Evolutionary conservation across 2,888 invertebrate species (phyloP), one percentile per base, ranked within the genome.

Genomic region (Perdita meconis): DNA sequence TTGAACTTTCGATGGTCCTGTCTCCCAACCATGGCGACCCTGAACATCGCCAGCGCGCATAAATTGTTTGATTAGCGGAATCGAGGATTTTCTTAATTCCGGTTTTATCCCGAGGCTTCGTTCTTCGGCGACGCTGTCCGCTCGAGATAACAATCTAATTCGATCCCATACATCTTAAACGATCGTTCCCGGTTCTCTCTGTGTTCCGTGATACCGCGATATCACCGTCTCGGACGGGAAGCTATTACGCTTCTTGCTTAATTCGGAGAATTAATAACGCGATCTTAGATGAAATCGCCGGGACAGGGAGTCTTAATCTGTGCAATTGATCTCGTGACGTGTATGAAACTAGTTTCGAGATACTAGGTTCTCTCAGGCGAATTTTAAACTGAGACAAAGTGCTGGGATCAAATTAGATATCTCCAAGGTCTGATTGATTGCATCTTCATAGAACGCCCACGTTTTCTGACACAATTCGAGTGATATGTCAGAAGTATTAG

Each of bases 41-140:
- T 44, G 19, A 30, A 30, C 44, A 1, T 8, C 19, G 22, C 10
- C 19, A 10, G 8, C 36, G n/a, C 34, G 24, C 24, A 30, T 30
- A 40, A 61, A 68, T 8, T n/a, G 40, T 56, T 61, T 50, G 30
- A 61, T 68, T 19, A 47, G 16, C n/a, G 3, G 1, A 42, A 38
- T 51, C 50, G 50, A 10, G 61, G n/a, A 53, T 51, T 61, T 42
- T 63, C 51, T n/a, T 57, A 10, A 53, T 10, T 57, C 22, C 13
- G 1, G n/a, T 30, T 64, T 53, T 10, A 30, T 13, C 24, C 3
- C 2, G 3, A 10, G 10, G 24, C 26, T 13, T n/a, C 22, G 40
- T 59, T 53, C 47, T 12, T 42, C n/a, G 22, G 22, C 61, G 67
- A 67, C 22, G 3, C 60, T 40, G 44, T 22, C 61, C 10, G 24